Base-by-base conservation (phyloP, 2,888 invertebrate genomes). In the Sminthurides aquaticus region DNA sequence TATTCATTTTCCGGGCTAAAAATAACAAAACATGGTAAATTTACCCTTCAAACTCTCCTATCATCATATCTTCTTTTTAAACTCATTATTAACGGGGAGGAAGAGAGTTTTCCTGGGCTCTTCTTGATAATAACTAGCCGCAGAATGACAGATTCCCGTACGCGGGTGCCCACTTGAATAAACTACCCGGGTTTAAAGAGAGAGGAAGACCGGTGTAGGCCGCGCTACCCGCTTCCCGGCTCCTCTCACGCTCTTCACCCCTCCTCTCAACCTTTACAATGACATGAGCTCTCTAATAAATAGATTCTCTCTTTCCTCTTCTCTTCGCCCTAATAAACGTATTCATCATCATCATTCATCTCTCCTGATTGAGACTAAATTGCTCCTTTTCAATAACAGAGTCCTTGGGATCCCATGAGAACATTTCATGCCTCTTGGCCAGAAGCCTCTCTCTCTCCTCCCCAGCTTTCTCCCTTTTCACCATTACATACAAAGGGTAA, bases 381-480 rank as follows among this genome's bases (percentile, higher is more conserved):
- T 70, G 70, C 49, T 60, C 64, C 67, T 67, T 70, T 67, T 68
- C 70, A 69, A 69, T 68, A 67, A 69, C 67, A 62, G 66, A 67
- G 64, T 34, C 67, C 65, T 59, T 71, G 66, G 68, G 67, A 69
- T 68, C 71, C 68, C 71, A 26, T 54, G 68, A 69, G 69, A 49
- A 64, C 60, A 68, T 68, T 68, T 69, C 66, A 69, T 68, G 66
- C 65, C 67, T 67, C 63, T 61, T 70, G 67, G 66, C 65, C 66
- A 63, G 57, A 34, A 48, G 8, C 18, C 3, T 63, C 56, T 29
- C 62, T 62, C 64, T 48, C 65, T 65, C 64, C 66, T 43, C 28
- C 24, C 18, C 43, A 60, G n/a, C 57, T 65, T 60, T 56, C 60
- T 60, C 57, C 57, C 57, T 54, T 57, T n/a, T n/a, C n/a, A n/a